Percentiles rank a stretch among this genome's conserved stretches.
phyloP scores from a whole-genome alignment of 2,888 invertebrate genomes.

The Chironomus riparius region DNA sequence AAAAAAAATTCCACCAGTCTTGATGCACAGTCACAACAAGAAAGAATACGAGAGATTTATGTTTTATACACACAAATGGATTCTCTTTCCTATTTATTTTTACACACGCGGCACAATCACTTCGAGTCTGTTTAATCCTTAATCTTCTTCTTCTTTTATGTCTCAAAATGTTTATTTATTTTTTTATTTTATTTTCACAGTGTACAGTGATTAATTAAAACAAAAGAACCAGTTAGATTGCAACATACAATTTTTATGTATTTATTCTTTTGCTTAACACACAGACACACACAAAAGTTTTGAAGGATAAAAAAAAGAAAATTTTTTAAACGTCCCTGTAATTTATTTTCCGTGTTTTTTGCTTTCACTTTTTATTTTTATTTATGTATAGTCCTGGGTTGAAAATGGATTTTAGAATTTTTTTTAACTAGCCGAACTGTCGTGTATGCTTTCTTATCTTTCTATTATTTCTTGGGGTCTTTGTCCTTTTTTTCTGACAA shows the following conservation, averaged over 20 bases:
- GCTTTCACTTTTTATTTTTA: background rate
- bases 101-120: background rate
- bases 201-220: background rate
- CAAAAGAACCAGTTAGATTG: background rate
- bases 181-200: too few species aligned
- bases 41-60: too few species aligned
- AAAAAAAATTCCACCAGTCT: background rate
- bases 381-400: background rate
- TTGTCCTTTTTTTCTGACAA: too few species aligned
- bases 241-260: background rate
- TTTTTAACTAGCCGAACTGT: too few species aligned
- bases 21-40: conserved; percentile 5
- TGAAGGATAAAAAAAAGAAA: background rate
- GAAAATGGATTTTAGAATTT: background rate
- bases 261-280: background rate
- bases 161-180: background rate
- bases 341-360: background rate
- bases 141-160: background rate
- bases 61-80: too few species aligned
- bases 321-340: background rate
- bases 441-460: too few species aligned
- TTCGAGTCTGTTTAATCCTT: background rate
- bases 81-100: too few species aligned
- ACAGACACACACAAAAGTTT: background rate
- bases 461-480: too few species aligned